These are phyloP conservation scores for Cosmopolites sordidus DNA, from an alignment of 2,888 invertebrate species.

Conservation along the genomic window DNA sequence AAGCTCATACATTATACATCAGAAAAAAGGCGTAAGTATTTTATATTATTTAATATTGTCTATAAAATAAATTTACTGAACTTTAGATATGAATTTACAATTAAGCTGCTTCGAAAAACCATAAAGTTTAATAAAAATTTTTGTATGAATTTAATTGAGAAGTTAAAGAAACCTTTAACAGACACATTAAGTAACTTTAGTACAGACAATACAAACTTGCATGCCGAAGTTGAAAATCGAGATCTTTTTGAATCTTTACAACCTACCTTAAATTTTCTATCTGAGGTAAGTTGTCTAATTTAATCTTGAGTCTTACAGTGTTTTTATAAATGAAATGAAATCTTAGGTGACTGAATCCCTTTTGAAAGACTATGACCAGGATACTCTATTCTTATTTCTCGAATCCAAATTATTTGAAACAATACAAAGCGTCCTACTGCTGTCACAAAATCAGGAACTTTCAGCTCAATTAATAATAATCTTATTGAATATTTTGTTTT, in stretches of 20 bases:
- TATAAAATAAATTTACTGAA: too few relatives aligned
- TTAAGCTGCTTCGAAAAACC: constrained; percentile 56
- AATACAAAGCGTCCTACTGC: constrained; percentile 5
- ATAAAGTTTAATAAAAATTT: constrained; percentile 52
- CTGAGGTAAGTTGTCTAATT: constrained; percentile 15
- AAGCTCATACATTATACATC: constrained; percentile 68
- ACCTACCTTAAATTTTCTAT: constrained; percentile 15
- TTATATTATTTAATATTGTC: too few relatives aligned
- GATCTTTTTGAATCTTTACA: constrained; percentile 15
- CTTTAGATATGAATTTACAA: constrained; percentile 55
- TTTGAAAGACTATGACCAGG: constrained; percentile 3
- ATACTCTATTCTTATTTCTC: constrained; percentile 12
- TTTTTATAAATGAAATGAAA: not conserved
- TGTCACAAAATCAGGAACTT: constrained; percentile 22
- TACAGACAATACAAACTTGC: not conserved
- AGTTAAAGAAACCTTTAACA: constrained; percentile 56
- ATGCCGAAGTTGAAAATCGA: constrained; percentile 3
- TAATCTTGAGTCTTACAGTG: not conserved
- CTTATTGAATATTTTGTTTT: constrained; percentile 14
- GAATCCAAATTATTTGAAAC: constrained; percentile 3
- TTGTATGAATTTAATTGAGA: constrained; percentile 54
- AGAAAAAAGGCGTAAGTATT: constrained; percentile 54
- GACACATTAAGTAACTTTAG: constrained; percentile 26
- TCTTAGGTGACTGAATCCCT: constrained; percentile 17
- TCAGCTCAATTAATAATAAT: constrained; percentile 19